phyloP scores from a whole-genome alignment of 1,140 invertebrate species.

The Vollenhovia emeryi region DNA sequence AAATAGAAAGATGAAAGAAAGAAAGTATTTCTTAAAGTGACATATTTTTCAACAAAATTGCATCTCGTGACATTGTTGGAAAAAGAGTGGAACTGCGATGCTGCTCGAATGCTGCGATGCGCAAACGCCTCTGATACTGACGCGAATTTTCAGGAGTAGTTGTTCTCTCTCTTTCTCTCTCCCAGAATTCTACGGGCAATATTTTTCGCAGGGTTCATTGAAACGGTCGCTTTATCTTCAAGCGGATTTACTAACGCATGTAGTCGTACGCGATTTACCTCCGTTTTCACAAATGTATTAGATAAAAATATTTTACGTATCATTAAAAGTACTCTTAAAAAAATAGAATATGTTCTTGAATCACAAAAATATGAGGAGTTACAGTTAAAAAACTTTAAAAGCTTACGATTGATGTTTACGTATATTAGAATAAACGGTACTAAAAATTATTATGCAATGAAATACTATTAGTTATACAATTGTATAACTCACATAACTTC shows the following conservation, averaged over 20 bases:
- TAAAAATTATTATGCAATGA: no score
- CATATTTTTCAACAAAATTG: slow-evolving; percentile 17
- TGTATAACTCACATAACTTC: no score
- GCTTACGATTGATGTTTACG: background rate
- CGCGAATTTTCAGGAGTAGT: background rate
- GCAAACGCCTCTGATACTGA: background rate
- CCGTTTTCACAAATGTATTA: background rate
- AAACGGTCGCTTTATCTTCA: background rate
- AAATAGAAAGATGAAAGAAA: background rate
- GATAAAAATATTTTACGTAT: background rate
- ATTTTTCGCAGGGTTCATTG: slow-evolving; percentile 11
- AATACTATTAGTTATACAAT: no score
- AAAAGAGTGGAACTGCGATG: background rate
- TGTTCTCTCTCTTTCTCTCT: background rate
- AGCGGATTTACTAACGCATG: background rate
- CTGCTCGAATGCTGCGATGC: background rate
- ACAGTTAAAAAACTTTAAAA: background rate
- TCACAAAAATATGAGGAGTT: background rate
- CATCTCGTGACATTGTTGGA: background rate
- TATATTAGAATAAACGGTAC: background rate
- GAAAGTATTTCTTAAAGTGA: slow-evolving; percentile 17
- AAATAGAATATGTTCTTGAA: background rate
- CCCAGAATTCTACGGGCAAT: background rate
- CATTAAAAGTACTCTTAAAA: background rate
- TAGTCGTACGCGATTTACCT: slow-evolving; percentile 1